These are phyloP conservation scores for Chiloscyllium plagiosum DNA, from an alignment of 2,113 vertebrate genomes.

Conservation along the genomic window DNA sequence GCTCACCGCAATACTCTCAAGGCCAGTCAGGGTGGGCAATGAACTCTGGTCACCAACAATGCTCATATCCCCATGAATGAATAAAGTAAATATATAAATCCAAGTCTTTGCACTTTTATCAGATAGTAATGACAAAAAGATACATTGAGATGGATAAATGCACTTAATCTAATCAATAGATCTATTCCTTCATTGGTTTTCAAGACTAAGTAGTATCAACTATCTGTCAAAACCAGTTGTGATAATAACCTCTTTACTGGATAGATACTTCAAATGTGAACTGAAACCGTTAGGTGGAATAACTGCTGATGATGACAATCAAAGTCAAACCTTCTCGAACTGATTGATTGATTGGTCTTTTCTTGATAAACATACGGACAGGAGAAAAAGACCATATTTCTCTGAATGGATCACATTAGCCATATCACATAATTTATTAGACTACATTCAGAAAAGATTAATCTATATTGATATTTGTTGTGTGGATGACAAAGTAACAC, in stretches of 20 bases:
- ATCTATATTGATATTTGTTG: constrained; percentile 23
- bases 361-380: neutral
- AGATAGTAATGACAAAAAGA: neutral
- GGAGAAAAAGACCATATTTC: neutral
- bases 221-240: neutral
- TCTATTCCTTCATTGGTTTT: neutral
- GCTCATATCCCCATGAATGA: no score
- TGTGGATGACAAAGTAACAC: constrained; percentile 1
- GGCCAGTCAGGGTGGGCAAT: no score
- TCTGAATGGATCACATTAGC: constrained; percentile 10
- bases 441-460: constrained; percentile 14
- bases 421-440: constrained; percentile 7
- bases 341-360: neutral
- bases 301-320: neutral
- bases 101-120: neutral
- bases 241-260: neutral
- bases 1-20: no score
- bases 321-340: neutral
- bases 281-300: neutral
- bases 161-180: neutral
- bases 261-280: neutral
- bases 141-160: neutral
- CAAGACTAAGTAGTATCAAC: neutral
- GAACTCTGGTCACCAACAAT: no score
- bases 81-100: neutral